Percentiles rank a stretch among this genome's conserved stretches.
phyloP scores from a whole-genome alignment of 2,888 invertebrate genomes.

The Philopedon plagiatum region DNA sequence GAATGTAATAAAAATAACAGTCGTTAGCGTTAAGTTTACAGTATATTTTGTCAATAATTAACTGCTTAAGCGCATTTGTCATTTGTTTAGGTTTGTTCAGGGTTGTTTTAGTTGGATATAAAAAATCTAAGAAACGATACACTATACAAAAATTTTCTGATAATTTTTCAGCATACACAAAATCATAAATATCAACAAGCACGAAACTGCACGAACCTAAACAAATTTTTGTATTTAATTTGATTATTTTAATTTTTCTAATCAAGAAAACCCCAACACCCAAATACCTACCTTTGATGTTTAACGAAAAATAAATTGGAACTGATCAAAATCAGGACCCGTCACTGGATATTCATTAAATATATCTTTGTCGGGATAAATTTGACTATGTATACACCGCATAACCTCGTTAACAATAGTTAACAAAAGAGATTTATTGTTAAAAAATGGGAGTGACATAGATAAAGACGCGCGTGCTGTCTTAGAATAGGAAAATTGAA shows the following conservation, averaged over 20 bases:
- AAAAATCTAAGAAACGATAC: too few relatives aligned
- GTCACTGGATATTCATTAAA: background rate
- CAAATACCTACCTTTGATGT: too few relatives aligned
- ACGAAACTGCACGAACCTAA: too few relatives aligned
- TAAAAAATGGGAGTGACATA: slow-evolving; percentile 12
- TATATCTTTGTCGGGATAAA: background rate
- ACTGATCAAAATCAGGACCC: background rate
- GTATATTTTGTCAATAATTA: slow-evolving; percentile 18
- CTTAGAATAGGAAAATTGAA: background rate
- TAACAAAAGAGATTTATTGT: slow-evolving; percentile 22
- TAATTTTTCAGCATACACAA: too few relatives aligned
- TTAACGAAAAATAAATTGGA: too few relatives aligned
- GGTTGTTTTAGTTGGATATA: slow-evolving; percentile 2
- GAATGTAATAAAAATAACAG: slow-evolving; percentile 32
- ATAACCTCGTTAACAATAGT: background rate
- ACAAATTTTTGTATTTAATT: too few relatives aligned
- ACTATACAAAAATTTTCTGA: too few relatives aligned
- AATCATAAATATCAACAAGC: too few relatives aligned
- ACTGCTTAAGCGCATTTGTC: background rate
- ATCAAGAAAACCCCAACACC: too few relatives aligned
- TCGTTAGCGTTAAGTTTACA: slow-evolving; percentile 22
- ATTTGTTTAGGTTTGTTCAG: background rate
- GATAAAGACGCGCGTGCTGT: slow-evolving; percentile 3
- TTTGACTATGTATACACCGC: background rate
- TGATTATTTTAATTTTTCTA: too few relatives aligned